Evolutionary conservation across 2,113 vertebrate genomes (phyloP).

Genomic region (Diglossa brunneiventris): DNA sequence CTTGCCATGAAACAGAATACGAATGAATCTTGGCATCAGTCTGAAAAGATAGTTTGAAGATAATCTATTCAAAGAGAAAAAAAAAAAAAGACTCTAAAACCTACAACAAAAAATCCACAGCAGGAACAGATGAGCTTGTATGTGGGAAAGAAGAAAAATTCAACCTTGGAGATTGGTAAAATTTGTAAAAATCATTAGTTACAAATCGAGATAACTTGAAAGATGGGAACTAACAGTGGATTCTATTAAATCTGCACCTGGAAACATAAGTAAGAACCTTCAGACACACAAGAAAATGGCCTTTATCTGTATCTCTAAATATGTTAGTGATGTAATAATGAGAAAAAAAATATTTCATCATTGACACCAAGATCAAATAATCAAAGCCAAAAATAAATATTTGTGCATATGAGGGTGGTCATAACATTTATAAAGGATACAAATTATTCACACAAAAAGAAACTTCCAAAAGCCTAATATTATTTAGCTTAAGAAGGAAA

Average conservation of each 20-base stretch:
- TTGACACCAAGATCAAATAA: not conserved
- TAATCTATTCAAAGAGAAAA: not conserved
- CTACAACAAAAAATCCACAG: not conserved
- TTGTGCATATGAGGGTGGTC: not conserved
- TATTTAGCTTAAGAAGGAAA: not conserved
- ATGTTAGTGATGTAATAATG: not conserved
- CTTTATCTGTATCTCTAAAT: not conserved
- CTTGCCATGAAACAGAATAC: constrained; percentile 9
- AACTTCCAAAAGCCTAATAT: not conserved
- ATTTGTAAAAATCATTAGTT: not conserved
- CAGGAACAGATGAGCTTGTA: not conserved
- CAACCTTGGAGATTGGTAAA: not conserved
- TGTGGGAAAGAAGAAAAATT: not conserved
- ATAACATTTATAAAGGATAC: not conserved
- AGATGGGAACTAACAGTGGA: not conserved
- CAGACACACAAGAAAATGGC: not conserved
- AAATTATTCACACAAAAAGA: not conserved
- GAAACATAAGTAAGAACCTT: not conserved
- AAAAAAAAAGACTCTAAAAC: not conserved
- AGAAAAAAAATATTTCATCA: not conserved
- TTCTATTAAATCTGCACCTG: not conserved
- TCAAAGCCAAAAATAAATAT: not conserved
- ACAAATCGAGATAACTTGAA: not conserved
- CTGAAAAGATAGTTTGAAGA: not conserved
- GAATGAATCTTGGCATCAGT: not conserved